Evolutionary conservation across 1,140 invertebrate genomes (phyloP), one percentile per base, ranked within the genome.

Genomic region (Trichonephila inaurata): DNA sequence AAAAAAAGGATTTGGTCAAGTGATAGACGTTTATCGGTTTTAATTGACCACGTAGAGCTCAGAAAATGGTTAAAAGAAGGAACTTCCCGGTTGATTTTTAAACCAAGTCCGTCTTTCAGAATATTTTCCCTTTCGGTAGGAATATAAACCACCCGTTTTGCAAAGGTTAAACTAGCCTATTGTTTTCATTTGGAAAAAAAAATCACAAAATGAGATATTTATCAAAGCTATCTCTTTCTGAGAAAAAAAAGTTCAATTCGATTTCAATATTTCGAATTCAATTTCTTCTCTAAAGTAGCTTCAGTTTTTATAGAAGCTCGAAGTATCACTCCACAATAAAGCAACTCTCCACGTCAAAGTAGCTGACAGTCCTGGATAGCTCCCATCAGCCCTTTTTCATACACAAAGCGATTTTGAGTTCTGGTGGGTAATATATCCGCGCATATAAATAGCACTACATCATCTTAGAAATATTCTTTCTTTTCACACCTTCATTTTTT

Each of bases 261-360:
- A 83, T 83, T 60, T 83, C 21, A 60, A 83, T 58, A 60, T 60
- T 83, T 58, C 21, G 44, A 83, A 83, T 83, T 83, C 82, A 58
- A 83, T 83, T 83, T 83, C 82, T 51, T 51, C 51, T 10, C 82
- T 51, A 28, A 83, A 83, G 51, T 58, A 51, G 51, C 44, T 83
- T 83, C 51, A 19, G 21, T 58, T 19, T 14, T 51, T 12, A 21
- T 21, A 40, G 64, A 58, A 64, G 64, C 40, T 88, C 61, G 28
- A 64, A 64, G 62, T 88, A 88, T 88, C 86, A 66, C 86, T 64
- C 64, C 58, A 88, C 86, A 88, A 88, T 88, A 88, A 88, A 88
- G 61, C 86, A 44, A 28, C 40, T 64, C 40, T 64, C 61, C 51
- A 33, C 86, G 62, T 64, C 86, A 44, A 88, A 88, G 51, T 88